Percentiles rank a stretch among this genome's conserved stretches.
These are phyloP conservation scores for Protodeltote pygarga DNA, from an alignment of 2,888 invertebrate species.

Conservation along the genomic window DNA sequence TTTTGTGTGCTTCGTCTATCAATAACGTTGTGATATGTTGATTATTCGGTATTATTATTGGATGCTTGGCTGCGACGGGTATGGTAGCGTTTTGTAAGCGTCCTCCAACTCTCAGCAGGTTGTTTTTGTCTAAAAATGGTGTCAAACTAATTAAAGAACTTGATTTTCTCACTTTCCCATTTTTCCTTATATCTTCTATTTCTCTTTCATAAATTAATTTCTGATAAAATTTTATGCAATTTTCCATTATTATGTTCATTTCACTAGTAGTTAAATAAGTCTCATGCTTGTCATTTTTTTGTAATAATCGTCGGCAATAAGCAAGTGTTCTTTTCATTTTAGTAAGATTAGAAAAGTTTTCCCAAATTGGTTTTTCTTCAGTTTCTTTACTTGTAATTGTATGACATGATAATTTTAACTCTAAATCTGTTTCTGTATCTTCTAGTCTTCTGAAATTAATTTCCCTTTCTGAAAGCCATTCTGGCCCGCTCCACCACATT, in stretches of 20 bases:
- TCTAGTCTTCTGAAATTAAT: background rate
- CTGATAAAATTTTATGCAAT: conserved; percentile 10
- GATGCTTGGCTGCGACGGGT: conserved; percentile 8
- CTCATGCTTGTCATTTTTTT: background rate
- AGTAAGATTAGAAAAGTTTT: conserved; percentile 15
- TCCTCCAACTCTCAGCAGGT: conserved; percentile 30
- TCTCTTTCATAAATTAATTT: conserved; percentile 4
- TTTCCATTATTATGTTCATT: background rate
- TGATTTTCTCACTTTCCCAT: conserved; percentile 13
- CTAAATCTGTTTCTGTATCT: conserved; percentile 4
- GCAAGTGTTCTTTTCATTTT: conserved; percentile 19
- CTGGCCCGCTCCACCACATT: conserved; percentile 20
- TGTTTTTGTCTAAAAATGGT: conserved; percentile 25
- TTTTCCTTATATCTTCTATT: conserved; percentile 13
- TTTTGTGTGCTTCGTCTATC: conserved; percentile 37
- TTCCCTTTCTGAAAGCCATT: background rate
- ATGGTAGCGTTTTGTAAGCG: conserved; percentile 18
- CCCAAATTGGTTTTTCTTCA: conserved; percentile 9
- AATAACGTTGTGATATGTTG: conserved; percentile 24
- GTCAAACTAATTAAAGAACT: conserved; percentile 12
- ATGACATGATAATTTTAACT: background rate
- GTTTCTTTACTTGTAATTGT: background rate
- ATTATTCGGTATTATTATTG: conserved; percentile 2
- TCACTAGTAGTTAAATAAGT: conserved; percentile 5
- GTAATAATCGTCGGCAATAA: conserved; percentile 16